Evolutionary conservation across 2,888 invertebrate species (phyloP).

Genomic region (Drosophila paranaensis): DNA sequence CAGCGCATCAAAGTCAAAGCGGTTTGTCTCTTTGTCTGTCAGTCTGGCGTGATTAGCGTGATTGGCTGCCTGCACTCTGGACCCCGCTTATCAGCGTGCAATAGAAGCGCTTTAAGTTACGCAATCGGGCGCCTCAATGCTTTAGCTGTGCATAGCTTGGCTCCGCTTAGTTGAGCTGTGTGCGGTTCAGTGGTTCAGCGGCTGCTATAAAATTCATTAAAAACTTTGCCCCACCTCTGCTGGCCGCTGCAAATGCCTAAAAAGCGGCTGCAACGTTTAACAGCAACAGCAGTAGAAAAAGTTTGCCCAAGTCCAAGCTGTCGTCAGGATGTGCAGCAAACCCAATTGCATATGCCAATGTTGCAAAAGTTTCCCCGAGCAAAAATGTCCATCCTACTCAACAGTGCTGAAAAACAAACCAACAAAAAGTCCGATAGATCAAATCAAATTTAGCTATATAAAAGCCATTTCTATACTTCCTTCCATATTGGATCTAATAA

Average conservation of each 20-base stretch:
- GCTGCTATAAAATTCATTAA: conserved; percentile 80
- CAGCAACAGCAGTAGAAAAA: conserved; percentile 64
- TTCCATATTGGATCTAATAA: too few relatives aligned
- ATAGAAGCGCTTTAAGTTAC: conserved; percentile 36
- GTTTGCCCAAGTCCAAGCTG: conserved; percentile 77
- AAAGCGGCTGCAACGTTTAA: conserved; percentile 70
- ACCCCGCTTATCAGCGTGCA: conserved; percentile 56
- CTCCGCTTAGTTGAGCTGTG: conserved; percentile 27
- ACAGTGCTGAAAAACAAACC: conserved; percentile 46
- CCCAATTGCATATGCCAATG: conserved; percentile 80
- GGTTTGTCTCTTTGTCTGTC: conserved; percentile 43
- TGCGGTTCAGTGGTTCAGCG: conserved; percentile 48
- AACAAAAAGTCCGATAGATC: neutral
- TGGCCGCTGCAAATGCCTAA: conserved; percentile 39
- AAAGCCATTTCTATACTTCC: neutral
- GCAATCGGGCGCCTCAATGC: conserved; percentile 51
- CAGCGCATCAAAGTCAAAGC: conserved; percentile 70
- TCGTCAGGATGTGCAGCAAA: conserved; percentile 80
- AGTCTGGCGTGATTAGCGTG: conserved; percentile 65
- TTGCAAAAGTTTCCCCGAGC: conserved; percentile 63
- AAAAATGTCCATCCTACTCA: conserved; percentile 14
- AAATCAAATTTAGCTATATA: conserved; percentile 1
- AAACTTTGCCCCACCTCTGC: conserved; percentile 59
- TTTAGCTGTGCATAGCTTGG: conserved; percentile 14
- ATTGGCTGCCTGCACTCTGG: conserved; percentile 56